Base-by-base conservation (phyloP, 2,797 vertebrate genomes). In the Nyctibius grandis region DNA sequence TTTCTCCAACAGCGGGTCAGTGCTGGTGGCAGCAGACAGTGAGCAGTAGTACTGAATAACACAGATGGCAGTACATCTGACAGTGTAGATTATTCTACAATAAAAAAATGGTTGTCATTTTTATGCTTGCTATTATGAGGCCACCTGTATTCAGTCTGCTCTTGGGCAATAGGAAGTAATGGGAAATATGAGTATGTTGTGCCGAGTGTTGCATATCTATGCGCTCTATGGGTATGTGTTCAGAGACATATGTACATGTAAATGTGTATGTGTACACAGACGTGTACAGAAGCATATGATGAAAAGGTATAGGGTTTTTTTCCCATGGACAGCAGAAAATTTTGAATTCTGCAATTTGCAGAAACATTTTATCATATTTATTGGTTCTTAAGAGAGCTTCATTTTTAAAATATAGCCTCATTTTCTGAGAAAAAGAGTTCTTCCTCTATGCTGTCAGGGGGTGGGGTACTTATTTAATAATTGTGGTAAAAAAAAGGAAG, bases 1-100 rank as follows among this genome's bases (percentile, higher is more conserved):
- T 97, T 93, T 96, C 79, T 95, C 86, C 92, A 94, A 72, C 94
- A 95, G 90, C 53, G 83, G 86, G 47, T 63, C 85, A 42, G 31
- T 72, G 89, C 88, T 93, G 85, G 83, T 97, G 96, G 95, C 97
- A 97, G 89, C 93, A 95, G 75, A 93, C 95, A 92, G 90, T 69
- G 93, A 97, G 85, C 91, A 51, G 93, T 68, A 90, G 91, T 75
- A 74, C 91, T 63, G 88, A 96, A 86, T 97, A 94, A 97, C 97
- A 97, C 97, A 98, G 97, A 98, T 98, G 97, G 97, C 67, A 34
- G 74, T 91, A 84, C 96, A 88, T 95, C 97, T 98, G 97, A 98
- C 95, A 95, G 91, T 51, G 93, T 95, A 95, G 94, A 88, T 97
- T 97, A 97, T 95, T 96, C 95, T 83, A 91, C 96, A 97, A 91